Evolutionary conservation across 2,113 vertebrate genomes (phyloP).

Genomic region (Cacatua alba): DNA sequence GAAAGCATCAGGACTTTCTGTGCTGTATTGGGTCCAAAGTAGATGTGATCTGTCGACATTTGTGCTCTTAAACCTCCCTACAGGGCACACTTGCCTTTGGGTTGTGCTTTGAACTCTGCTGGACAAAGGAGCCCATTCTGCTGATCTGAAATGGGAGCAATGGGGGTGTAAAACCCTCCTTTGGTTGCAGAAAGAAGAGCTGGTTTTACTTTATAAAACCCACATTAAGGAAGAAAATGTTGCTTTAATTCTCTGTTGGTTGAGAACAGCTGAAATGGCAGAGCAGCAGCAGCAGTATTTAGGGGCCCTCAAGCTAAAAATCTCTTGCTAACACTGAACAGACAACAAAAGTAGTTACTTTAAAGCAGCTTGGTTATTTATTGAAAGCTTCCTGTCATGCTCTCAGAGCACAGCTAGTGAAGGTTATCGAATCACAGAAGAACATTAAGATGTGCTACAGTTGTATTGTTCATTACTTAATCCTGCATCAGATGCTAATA

Average conservation of each 20-base stretch:
- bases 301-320: not conserved
- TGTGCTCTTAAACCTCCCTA: not conserved
- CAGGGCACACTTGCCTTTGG: conserved; percentile 9
- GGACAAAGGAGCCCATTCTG: conserved; percentile 7
- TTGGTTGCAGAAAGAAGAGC: conserved; percentile 8
- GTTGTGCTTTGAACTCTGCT: conserved; percentile 34
- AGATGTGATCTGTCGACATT: not conserved
- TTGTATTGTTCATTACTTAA: not conserved
- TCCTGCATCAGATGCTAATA: not conserved
- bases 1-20: not conserved
- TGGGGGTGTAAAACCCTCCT: not conserved
- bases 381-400: conserved; percentile 12
- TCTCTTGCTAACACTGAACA: not conserved
- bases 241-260: conserved; percentile 24
- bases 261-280: conserved; percentile 20
- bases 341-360: not conserved
- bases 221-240: not conserved
- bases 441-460: not conserved
- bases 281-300: conserved; percentile 1
- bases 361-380: conserved; percentile 14
- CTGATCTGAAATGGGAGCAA: not conserved
- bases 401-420: not conserved
- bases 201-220: conserved; percentile 42
- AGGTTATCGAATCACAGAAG: not conserved
- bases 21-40: not conserved